Conservation (phyloP, 1,140 invertebrate genomes). For the Cyphomyrmex costatus region DNA sequence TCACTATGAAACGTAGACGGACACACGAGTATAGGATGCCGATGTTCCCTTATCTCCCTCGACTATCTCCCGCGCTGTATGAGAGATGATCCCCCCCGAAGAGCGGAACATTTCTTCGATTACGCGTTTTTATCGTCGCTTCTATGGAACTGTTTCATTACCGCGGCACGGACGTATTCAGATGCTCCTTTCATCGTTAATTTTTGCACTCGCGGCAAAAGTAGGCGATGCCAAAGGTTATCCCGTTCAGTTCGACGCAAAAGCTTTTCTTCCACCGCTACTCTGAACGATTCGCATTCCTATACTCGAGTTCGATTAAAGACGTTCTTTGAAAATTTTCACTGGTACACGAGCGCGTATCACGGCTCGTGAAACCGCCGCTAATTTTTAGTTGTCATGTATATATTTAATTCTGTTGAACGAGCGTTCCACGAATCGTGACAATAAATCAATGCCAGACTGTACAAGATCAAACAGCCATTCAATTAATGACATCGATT, state of each 20-base stretch:
- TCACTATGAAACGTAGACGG: not conserved
- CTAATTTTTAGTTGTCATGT: constrained; percentile 11
- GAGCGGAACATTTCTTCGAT: constrained; percentile 54
- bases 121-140: constrained; percentile 30
- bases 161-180: constrained; percentile 16
- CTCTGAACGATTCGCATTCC: constrained; percentile 27
- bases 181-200: constrained; percentile 36
- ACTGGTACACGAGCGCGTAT: not conserved
- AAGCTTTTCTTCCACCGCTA: not conserved
- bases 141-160: constrained; percentile 55
- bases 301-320: not conserved
- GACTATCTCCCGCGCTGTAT: constrained; percentile 31
- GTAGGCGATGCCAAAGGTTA: constrained; percentile 49
- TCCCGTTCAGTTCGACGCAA: constrained; percentile 17
- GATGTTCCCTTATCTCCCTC: constrained; percentile 44
- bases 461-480: constrained; percentile 23
- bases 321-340: constrained; percentile 6
- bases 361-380: not conserved
- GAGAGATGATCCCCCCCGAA: constrained; percentile 21
- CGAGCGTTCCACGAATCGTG: not conserved
- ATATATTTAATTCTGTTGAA: constrained; percentile 4
- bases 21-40: constrained; percentile 13
- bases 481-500: constrained; percentile 45
- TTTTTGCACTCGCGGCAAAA: constrained; percentile 26
- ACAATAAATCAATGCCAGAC: constrained; percentile 44